Evolutionary conservation across 2,888 invertebrate species (phyloP).

Genomic region (Dexiosoma caninum): DNA sequence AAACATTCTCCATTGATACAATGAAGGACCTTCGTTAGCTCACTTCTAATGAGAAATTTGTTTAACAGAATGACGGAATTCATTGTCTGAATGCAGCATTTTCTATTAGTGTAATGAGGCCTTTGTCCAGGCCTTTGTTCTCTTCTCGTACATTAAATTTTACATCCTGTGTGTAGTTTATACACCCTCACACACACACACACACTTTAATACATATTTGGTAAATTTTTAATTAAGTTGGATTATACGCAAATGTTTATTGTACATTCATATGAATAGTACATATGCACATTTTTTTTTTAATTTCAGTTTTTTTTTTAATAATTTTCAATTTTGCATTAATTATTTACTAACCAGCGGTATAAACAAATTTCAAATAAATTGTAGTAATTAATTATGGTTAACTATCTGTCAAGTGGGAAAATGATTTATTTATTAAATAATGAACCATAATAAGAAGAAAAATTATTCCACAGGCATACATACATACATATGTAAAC

Average conservation of each 20-base stretch:
- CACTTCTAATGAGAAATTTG: too few species aligned
- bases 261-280: too few species aligned
- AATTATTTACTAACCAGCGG: conserved; percentile 62
- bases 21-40: too few species aligned
- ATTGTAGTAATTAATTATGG: conserved; percentile 70
- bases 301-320: too few species aligned
- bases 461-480: conserved; percentile 11
- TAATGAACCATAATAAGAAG: conserved; percentile 57
- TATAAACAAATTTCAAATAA: conserved; percentile 57
- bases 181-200: not conserved
- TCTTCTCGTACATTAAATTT: not conserved
- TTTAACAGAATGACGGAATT: too few species aligned
- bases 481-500: not conserved
- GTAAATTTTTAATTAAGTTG: conserved; percentile 63
- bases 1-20: too few species aligned
- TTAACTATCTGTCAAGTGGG: conserved; percentile 70
- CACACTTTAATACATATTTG: conserved; percentile 18
- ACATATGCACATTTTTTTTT: not conserved
- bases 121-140: not conserved
- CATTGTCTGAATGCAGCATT: too few species aligned
- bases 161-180: not conserved
- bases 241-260: conserved; percentile 49
- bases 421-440: conserved; percentile 63
- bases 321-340: conserved; percentile 53
- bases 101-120: not conserved